Evolutionary conservation across 2,888 invertebrate species (phyloP).

Genomic region (Andrena dorsata): DNA sequence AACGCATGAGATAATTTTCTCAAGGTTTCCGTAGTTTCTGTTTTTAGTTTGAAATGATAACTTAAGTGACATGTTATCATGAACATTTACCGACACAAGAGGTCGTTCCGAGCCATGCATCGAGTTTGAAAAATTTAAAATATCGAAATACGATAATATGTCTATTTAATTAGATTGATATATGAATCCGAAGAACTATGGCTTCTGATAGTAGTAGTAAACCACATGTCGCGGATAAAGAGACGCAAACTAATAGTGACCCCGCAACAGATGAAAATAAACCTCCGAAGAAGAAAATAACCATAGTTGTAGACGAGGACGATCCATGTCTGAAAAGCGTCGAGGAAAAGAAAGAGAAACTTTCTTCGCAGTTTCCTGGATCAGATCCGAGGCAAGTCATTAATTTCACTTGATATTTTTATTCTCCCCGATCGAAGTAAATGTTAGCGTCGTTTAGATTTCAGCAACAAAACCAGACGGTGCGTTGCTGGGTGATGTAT

Average conservation of each 20-base stretch:
- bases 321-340: conserved; percentile 69
- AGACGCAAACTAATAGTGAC: neutral
- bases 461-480: conserved; percentile 81
- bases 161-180: neutral
- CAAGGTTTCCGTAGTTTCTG: neutral
- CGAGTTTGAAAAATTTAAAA: conserved; percentile 7
- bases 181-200: conserved; percentile 18
- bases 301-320: conserved; percentile 66
- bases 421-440: neutral
- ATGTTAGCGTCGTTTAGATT: conserved; percentile 71
- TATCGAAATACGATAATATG: neutral
- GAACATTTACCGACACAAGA: neutral
- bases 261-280: neutral
- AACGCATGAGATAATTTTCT: too few species aligned
- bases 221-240: neutral
- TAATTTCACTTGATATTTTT: neutral
- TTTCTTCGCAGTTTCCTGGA: conserved; percentile 50
- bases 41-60: neutral
- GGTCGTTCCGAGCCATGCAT: neutral
- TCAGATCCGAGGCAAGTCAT: conserved; percentile 72
- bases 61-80: too few species aligned
- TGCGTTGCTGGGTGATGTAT: conserved; percentile 81
- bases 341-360: neutral
- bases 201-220: neutral
- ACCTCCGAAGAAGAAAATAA: conserved; percentile 51